Evolutionary conservation across 2,113 vertebrate species (phyloP).

Genomic region (Numida meleagris): DNA sequence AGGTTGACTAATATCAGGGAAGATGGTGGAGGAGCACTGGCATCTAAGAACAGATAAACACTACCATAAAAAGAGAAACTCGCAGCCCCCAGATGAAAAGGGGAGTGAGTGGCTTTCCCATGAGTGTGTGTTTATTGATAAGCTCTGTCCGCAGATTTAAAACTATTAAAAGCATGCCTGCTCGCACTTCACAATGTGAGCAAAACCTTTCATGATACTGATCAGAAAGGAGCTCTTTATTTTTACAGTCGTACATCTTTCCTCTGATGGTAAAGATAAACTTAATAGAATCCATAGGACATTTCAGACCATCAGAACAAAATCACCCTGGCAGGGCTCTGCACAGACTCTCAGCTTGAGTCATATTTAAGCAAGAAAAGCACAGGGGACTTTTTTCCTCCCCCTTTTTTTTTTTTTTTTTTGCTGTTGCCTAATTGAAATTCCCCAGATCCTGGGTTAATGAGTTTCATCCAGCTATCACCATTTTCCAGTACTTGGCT

Average conservation of each 20-base stretch:
- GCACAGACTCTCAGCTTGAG: not conserved
- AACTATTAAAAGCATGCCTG: constrained; percentile 33
- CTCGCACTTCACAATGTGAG: not conserved
- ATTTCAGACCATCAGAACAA: constrained; percentile 23
- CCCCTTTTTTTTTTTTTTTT: not conserved
- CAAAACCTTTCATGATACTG: not conserved
- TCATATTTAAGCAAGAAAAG: constrained; percentile 25
- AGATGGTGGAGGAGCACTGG: constrained; percentile 18
- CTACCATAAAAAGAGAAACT: constrained; percentile 58
- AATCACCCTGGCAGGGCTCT: not conserved
- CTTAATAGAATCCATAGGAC: not conserved
- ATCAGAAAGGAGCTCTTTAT: not conserved
- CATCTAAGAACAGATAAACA: constrained; percentile 28
- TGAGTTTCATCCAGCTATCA: constrained; percentile 29
- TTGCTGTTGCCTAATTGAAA: not conserved
- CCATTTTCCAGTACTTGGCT: not conserved
- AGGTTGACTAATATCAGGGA: constrained; percentile 22
- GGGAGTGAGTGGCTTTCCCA: not conserved
- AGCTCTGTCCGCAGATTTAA: constrained; percentile 4
- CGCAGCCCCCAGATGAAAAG: constrained; percentile 1
- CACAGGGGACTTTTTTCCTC: not conserved
- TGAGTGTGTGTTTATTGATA: constrained; percentile 52
- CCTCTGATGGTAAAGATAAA: not conserved
- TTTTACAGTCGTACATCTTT: not conserved
- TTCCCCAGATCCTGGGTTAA: constrained; percentile 6